Percentiles rank a stretch among this genome's conserved stretches.
phyloP scores from a whole-genome alignment of 2,113 vertebrate species.

The Brienomyrus brachyistius region DNA sequence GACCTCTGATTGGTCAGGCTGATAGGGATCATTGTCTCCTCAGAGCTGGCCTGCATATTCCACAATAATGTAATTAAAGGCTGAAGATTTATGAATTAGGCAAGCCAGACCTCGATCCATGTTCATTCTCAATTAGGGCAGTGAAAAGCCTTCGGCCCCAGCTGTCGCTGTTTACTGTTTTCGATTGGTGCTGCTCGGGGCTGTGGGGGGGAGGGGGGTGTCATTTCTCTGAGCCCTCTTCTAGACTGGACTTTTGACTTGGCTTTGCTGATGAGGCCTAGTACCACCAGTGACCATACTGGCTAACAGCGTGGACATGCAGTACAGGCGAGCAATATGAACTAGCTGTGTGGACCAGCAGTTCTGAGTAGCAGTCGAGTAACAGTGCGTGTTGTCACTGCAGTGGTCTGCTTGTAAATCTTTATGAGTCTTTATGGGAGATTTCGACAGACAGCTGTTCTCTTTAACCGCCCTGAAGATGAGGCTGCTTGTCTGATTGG shows the following conservation, averaged over 20 bases:
- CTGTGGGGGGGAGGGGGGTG: constrained; percentile 22
- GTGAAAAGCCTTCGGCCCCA: constrained; percentile 80
- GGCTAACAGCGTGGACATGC: not conserved
- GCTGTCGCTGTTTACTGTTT: constrained; percentile 81
- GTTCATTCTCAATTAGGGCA: constrained; percentile 82
- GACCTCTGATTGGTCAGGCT: constrained; percentile 73
- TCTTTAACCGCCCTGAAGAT: not conserved
- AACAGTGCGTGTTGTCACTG: not conserved
- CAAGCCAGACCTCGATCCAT: constrained; percentile 91
- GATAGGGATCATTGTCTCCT: constrained; percentile 84
- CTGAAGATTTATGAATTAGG: constrained; percentile 88
- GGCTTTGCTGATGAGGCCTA: constrained; percentile 52
- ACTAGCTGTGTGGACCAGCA: not conserved
- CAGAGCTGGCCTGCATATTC: constrained; percentile 75
- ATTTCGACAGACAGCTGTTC: not conserved
- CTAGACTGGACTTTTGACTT: constrained; percentile 69
- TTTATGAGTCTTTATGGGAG: not conserved
- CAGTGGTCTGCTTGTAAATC: not conserved
- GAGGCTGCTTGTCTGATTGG: not conserved
- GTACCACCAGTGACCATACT: not conserved
- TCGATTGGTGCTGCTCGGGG: constrained; percentile 66
- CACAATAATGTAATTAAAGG: constrained; percentile 93
- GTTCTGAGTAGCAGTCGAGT: not conserved
- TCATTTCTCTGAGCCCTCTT: constrained; percentile 72
- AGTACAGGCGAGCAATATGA: not conserved